Percentiles rank a stretch among this genome's conserved stretches.
Evolutionary conservation across 2,888 invertebrate genomes (phyloP).

Genomic region (Cenopis cana): DNA sequence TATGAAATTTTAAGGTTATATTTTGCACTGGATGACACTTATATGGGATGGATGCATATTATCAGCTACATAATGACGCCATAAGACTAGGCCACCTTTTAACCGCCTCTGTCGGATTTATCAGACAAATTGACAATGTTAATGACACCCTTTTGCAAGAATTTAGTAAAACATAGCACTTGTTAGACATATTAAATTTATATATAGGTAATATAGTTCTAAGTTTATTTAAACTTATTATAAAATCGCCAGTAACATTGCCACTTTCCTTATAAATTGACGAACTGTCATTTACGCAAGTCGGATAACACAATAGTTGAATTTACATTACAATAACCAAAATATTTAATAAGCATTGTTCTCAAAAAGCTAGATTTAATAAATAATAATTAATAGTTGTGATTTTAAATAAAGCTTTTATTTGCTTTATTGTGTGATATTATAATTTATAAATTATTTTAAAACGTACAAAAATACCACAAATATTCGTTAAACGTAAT

Average conservation of each 20-base stretch:
- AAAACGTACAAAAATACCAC: not conserved
- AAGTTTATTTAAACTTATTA: not conserved
- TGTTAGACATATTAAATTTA: too few relatives aligned
- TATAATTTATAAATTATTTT: slow-evolving; percentile 19
- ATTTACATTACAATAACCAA: not conserved
- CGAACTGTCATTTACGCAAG: not conserved
- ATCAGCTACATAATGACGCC: too few relatives aligned
- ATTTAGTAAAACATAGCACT: too few relatives aligned
- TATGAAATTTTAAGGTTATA: too few relatives aligned
- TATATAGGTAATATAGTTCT: too few relatives aligned
- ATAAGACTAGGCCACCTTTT: too few relatives aligned
- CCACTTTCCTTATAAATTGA: not conserved
- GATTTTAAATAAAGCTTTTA: slow-evolving; percentile 17
- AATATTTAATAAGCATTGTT: not conserved
- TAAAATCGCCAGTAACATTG: not conserved
- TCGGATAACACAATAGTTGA: too few relatives aligned
- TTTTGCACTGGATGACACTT: too few relatives aligned
- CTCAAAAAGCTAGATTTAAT: not conserved
- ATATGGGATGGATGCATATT: too few relatives aligned
- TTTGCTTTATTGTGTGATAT: slow-evolving; percentile 28
- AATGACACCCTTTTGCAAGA: too few relatives aligned
- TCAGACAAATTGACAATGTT: too few relatives aligned
- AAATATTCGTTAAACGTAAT: not conserved
- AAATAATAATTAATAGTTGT: not conserved
- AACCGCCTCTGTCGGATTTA: too few relatives aligned